These are phyloP conservation scores for Eucera pruinosa DNA, from an alignment of 2,888 invertebrate species.

Conservation along the genomic window DNA sequence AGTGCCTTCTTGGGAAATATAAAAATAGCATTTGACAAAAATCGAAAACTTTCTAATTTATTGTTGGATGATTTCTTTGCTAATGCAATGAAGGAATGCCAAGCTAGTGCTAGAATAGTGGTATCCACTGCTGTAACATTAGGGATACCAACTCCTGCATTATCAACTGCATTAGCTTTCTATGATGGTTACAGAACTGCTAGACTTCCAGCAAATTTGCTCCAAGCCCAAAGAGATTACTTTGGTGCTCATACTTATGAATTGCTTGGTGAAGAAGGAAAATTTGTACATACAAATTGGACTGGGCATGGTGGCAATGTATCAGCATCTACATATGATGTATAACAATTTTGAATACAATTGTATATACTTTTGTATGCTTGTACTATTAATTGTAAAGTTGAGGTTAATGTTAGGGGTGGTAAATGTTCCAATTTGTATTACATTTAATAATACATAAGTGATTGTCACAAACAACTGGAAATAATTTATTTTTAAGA, in stretches of 20 bases:
- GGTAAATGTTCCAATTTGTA: constrained; percentile 33
- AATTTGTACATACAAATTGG: constrained; percentile 99
- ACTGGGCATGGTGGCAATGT: constrained; percentile 99
- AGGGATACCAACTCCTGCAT: constrained; percentile 97
- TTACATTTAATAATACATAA: constrained; percentile 26
- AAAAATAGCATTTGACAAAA: constrained; percentile 96
- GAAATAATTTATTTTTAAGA: no score
- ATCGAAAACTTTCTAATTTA: constrained; percentile 93
- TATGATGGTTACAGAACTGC: constrained; percentile 97
- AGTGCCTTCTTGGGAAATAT: constrained; percentile 95
- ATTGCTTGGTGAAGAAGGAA: constrained; percentile 92
- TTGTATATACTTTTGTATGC: constrained; percentile 9
- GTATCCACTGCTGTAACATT: constrained; percentile 89
- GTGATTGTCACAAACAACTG: background rate
- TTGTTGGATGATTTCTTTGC: constrained; percentile 97
- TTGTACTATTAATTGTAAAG: constrained; percentile 16
- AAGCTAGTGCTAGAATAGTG: constrained; percentile 94
- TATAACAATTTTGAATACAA: constrained; percentile 84
- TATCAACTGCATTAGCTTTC: constrained; percentile 97
- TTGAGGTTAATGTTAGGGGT: constrained; percentile 12
- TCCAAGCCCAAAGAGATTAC: constrained; percentile 99
- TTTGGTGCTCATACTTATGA: constrained; percentile 99
- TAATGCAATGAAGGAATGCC: constrained; percentile 91
- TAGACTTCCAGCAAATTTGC: constrained; percentile 95
- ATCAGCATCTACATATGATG: constrained; percentile 96